These are phyloP conservation scores for Drosophila kohkoa DNA, from an alignment of 1,140 invertebrate species.

Conservation along the genomic window DNA sequence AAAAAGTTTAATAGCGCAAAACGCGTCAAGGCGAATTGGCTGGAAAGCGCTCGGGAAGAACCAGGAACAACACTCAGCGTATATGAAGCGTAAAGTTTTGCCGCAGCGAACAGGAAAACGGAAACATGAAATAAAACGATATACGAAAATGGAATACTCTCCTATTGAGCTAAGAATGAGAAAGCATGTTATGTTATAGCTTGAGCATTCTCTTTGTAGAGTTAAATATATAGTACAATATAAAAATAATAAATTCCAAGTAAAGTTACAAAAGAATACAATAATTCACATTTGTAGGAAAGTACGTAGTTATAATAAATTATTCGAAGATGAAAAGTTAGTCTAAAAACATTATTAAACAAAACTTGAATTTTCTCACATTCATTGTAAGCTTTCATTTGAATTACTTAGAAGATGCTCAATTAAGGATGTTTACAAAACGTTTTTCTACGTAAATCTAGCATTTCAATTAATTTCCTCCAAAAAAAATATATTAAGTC, in stretches of 20 bases:
- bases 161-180: background rate
- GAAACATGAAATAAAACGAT: slow-evolving; percentile 32
- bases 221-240: too few relatives aligned
- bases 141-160: slow-evolving; percentile 34
- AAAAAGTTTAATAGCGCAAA: slow-evolving; percentile 81
- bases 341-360: background rate
- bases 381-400: background rate
- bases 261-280: background rate
- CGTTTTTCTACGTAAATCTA: background rate
- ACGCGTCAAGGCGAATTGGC: slow-evolving; percentile 75
- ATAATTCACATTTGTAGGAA: too few relatives aligned
- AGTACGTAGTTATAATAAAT: too few relatives aligned
- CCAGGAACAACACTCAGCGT: slow-evolving; percentile 48
- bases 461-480: background rate
- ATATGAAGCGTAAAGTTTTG: slow-evolving; percentile 71
- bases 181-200: background rate
- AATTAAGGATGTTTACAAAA: background rate
- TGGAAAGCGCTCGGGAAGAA: slow-evolving; percentile 69
- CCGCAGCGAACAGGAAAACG: slow-evolving; percentile 21
- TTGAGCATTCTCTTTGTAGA: too few relatives aligned
- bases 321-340: too few relatives aligned
- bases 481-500: background rate
- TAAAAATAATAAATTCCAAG: background rate
- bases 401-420: background rate
- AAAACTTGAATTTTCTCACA: background rate